Conservation (phyloP, 2,797 vertebrate species). For the Neoniphon sammara region DNA sequence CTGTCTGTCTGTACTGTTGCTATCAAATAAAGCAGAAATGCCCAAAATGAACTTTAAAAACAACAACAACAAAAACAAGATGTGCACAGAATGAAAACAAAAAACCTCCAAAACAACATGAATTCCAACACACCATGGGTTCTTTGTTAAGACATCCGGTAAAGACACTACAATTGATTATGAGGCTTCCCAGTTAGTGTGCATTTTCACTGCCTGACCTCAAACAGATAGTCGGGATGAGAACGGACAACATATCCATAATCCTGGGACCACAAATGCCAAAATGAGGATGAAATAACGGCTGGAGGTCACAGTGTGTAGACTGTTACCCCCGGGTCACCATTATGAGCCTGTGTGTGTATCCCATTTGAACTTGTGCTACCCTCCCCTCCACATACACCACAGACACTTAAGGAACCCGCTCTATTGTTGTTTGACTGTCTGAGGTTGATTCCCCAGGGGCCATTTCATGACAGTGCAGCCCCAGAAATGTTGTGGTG, state of each 20-base stretch:
- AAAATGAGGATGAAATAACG: conserved; percentile 34
- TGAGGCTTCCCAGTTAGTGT: neutral
- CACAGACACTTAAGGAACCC: conserved; percentile 51
- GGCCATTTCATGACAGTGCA: conserved; percentile 66
- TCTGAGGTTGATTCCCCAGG: conserved; percentile 66
- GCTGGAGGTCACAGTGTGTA: conserved; percentile 32
- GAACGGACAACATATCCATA: conserved; percentile 11
- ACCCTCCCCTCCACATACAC: conserved; percentile 25
- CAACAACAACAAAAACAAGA: no score
- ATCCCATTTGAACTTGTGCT: conserved; percentile 52
- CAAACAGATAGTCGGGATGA: neutral
- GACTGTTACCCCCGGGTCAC: conserved; percentile 30
- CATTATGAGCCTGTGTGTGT: conserved; percentile 24
- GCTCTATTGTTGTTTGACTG: conserved; percentile 62
- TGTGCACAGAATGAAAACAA: no score
- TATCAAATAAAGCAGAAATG: no score
- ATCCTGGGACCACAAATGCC: conserved; percentile 24
- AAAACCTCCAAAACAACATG: neutral
- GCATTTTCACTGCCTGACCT: neutral
- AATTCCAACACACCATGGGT: neutral
- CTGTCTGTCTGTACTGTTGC: no score
- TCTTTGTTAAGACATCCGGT: neutral
- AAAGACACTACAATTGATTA: neutral
- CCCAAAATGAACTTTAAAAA: no score
- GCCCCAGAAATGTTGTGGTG: conserved; percentile 64